Evolutionary conservation across 2,888 invertebrate genomes (phyloP).

Genomic region (Anorthoa munda): DNA sequence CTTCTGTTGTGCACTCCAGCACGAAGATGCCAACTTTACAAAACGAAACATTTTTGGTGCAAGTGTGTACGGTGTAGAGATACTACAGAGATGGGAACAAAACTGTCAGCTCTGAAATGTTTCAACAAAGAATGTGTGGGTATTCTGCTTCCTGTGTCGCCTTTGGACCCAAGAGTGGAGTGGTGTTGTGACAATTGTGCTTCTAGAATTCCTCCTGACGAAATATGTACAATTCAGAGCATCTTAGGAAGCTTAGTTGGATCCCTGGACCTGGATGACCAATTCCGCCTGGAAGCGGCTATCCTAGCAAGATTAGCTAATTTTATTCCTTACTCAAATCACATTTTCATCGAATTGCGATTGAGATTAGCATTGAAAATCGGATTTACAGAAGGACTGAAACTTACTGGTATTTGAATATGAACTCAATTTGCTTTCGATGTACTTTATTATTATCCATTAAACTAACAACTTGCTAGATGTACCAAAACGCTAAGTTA

Average conservation of each 20-base stretch:
- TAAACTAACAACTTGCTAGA: slow-evolving; percentile 17
- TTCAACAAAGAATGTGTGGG: slow-evolving; percentile 88
- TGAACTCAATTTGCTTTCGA: slow-evolving; percentile 35
- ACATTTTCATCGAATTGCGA: slow-evolving; percentile 83
- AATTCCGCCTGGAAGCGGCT: slow-evolving; percentile 84
- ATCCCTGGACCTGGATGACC: slow-evolving; percentile 84
- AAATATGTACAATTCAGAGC: slow-evolving; percentile 86
- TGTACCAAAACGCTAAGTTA: slow-evolving; percentile 2
- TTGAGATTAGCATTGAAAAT: slow-evolving; percentile 80
- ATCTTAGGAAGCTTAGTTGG: slow-evolving; percentile 90
- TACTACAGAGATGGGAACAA: slow-evolving; percentile 91
- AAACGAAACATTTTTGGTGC: slow-evolving; percentile 93
- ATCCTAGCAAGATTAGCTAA: slow-evolving; percentile 79
- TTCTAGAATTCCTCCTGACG: slow-evolving; percentile 77
- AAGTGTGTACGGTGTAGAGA: slow-evolving; percentile 92
- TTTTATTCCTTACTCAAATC: slow-evolving; percentile 82
- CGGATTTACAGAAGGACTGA: slow-evolving; percentile 75
- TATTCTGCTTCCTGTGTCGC: slow-evolving; percentile 88
- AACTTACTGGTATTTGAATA: slow-evolving; percentile 78
- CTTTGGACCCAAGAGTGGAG: slow-evolving; percentile 82
- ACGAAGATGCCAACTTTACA: slow-evolving; percentile 91
- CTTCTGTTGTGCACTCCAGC: slow-evolving; percentile 93
- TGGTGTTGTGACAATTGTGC: slow-evolving; percentile 92
- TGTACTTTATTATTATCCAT: not conserved
- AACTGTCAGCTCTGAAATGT: slow-evolving; percentile 90